Percentiles rank a stretch among this genome's conserved stretches.
Evolutionary conservation across 2,888 invertebrate genomes (phyloP).

Genomic region (Calameuta idolon): DNA sequence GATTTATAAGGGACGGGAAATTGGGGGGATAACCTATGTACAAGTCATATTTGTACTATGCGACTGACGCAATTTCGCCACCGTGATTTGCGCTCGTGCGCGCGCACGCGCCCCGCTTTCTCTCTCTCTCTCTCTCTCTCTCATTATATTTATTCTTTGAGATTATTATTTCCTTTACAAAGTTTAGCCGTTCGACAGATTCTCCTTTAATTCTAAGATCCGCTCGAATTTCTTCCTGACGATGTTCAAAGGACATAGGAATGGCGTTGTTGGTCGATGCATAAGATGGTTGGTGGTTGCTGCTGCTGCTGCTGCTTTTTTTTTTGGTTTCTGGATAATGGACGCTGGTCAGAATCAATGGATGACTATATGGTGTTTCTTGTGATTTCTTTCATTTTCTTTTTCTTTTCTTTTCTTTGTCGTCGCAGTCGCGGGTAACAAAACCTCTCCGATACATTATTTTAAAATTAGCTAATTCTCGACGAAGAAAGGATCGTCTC

Average conservation of each 20-base stretch:
- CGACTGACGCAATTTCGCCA: conserved; percentile 61
- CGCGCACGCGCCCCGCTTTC: conserved; percentile 43
- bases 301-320: neutral
- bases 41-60: conserved; percentile 67
- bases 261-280: neutral
- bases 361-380: neutral
- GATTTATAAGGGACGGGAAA: conserved; percentile 25
- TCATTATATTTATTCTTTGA: conserved; percentile 14
- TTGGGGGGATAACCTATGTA: conserved; percentile 57
- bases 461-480: conserved; percentile 8
- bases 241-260: neutral
- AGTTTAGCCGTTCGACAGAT: conserved; percentile 10
- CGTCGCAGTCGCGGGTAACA: conserved; percentile 20
- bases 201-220: conserved; percentile 16
- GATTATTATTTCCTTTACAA: neutral
- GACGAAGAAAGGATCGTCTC: neutral
- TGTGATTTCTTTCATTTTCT: neutral
- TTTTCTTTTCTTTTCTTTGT: conserved; percentile 19
- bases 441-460: conserved; percentile 12
- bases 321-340: neutral
- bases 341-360: neutral
- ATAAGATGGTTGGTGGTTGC: neutral
- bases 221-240: conserved; percentile 11
- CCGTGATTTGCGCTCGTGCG: conserved; percentile 51
- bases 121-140: conserved; percentile 46